phyloP scores from a whole-genome alignment of 2,113 vertebrate species.

The Ancistrus triradiatus region DNA sequence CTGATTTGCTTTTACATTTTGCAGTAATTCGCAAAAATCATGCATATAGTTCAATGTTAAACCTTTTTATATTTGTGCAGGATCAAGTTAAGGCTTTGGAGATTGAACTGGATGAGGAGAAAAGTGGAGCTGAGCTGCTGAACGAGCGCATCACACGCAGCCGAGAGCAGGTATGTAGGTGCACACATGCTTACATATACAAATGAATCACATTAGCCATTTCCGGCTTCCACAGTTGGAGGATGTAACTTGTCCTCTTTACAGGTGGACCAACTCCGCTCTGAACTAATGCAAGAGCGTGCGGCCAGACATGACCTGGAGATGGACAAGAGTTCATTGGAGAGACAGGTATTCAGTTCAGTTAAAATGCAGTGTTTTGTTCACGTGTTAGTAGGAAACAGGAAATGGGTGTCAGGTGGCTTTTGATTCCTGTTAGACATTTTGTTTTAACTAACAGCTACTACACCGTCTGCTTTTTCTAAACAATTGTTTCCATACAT shows the following conservation, averaged over 20 bases:
- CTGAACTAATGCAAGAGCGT: slow-evolving; percentile 88
- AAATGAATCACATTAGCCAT: background rate
- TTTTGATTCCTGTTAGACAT: too few species aligned
- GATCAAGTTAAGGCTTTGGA: slow-evolving; percentile 81
- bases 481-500: too few species aligned
- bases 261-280: slow-evolving; percentile 86
- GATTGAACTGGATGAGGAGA: slow-evolving; percentile 87
- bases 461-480: too few species aligned
- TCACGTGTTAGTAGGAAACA: too few species aligned
- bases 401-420: too few species aligned
- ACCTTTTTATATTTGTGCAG: too few species aligned
- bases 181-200: background rate
- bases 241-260: background rate
- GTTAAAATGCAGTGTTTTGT: too few species aligned
- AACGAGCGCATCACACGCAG: slow-evolving; percentile 78
- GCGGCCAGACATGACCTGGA: slow-evolving; percentile 84
- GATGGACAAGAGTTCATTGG: slow-evolving; percentile 86
- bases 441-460: too few species aligned
- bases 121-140: slow-evolving; percentile 77
- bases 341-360: slow-evolving; percentile 81
- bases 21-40: too few species aligned
- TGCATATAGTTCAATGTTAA: too few species aligned
- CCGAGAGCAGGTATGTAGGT: slow-evolving; percentile 76
- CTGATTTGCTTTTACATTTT: too few species aligned
- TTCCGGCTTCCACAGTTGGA: too few species aligned